These are phyloP conservation scores for Eurosta solidaginis DNA, from an alignment of 1,140 invertebrate genomes.

Conservation along the genomic window DNA sequence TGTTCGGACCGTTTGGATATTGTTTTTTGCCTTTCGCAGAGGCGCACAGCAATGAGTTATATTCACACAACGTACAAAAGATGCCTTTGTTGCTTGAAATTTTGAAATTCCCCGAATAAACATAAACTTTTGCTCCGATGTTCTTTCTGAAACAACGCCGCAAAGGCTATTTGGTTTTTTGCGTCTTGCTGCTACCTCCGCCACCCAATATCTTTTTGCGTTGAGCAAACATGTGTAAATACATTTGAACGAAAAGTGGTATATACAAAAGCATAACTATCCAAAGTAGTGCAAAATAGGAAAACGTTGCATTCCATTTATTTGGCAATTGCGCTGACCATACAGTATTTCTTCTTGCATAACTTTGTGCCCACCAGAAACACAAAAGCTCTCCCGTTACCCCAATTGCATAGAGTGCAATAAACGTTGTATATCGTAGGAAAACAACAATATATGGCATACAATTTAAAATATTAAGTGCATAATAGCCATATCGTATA, in stretches of 20 bases:
- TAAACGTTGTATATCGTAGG: slow-evolving; percentile 91
- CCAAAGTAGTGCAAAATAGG: slow-evolving; percentile 80
- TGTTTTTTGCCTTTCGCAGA: no score
- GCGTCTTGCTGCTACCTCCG: slow-evolving; percentile 34
- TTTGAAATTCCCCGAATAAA: no score
- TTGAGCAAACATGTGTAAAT: slow-evolving; percentile 84
- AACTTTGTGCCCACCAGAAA: slow-evolving; percentile 75
- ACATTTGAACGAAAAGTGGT: slow-evolving; percentile 84
- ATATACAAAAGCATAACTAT: slow-evolving; percentile 83
- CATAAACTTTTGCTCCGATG: no score
- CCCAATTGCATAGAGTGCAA: slow-evolving; percentile 90
- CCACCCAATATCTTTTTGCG: slow-evolving; percentile 78
- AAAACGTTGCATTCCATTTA: slow-evolving; percentile 82
- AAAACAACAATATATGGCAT: slow-evolving; percentile 77
- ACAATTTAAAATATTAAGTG: slow-evolving; percentile 74
- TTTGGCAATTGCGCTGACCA: slow-evolving; percentile 85
- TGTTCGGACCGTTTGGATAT: no score
- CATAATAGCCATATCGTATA: slow-evolving; percentile 91
- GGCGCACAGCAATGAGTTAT: no score
- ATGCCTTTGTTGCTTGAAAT: no score
- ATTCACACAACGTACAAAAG: no score
- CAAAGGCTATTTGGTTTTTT: slow-evolving; percentile 45
- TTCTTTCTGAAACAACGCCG: no score
- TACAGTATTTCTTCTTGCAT: slow-evolving; percentile 68
- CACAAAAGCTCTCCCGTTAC: slow-evolving; percentile 91